Base-by-base conservation (phyloP, 2,888 invertebrate genomes). In the Thera obeliscata region DNA sequence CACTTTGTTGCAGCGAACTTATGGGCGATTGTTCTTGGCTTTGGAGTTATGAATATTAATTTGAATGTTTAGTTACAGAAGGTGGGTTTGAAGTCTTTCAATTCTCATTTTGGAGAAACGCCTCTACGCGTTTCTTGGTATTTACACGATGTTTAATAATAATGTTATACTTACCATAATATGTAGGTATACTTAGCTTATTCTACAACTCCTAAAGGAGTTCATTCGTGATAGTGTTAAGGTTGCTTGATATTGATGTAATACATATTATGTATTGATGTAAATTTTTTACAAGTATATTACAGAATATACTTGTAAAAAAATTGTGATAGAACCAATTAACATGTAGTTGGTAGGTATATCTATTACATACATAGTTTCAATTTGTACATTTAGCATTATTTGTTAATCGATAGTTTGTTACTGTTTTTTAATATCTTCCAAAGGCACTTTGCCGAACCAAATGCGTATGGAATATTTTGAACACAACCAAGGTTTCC, bases 1-100 rank as follows among this genome's bases (percentile, higher is more conserved):
- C 77, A 88, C 87, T 88, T 87, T 87, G 87, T 89, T 89, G 88
- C 82, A 75, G 78, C 76, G 78, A 81, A 83, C 68, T 72, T 74
- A 74, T 70, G 66, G 68, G 33, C 70, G 70, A 72, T 74, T 80
- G 79, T 68, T 68, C 68, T 46, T 50, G 7, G 22, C 49, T 50
- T 76, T 72, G 76, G 73, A 36, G 11, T 60, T 63, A 55, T 56
- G 36, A 65, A 56, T 62, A 66, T 69, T 69, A 66, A 69, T 63
- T 56, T 35, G 48, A 48, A 36, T 58, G 56, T 66, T 56, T 59
- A 61, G 55, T 75, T 72, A 69, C 72, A 77, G 74, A 78, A 74
- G 57, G 61, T 75, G 67, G 77, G 50, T 78, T 77, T 72, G 75
- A 48, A 54, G 54, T 2, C 48, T 48, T 58, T 61, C 50, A 62